Evolutionary conservation across 1,140 invertebrate genomes (phyloP).

Genomic region (Polypedilum pembai): DNA sequence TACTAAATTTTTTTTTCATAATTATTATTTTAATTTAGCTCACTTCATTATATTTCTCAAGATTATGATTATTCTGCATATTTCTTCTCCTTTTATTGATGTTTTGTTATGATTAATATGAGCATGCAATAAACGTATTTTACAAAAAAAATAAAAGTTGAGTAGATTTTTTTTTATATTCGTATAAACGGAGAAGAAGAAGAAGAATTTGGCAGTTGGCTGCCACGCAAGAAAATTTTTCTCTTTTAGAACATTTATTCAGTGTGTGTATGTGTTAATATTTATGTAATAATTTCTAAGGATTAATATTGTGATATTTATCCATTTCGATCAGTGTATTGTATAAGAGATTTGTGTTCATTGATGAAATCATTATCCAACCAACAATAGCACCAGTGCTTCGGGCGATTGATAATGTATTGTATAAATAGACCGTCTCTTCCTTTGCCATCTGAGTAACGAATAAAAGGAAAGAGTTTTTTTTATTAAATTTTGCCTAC

Average conservation of each 20-base stretch:
- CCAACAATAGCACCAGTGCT: constrained; percentile 42
- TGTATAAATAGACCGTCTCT: constrained; percentile 41
- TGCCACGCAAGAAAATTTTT: too few species aligned
- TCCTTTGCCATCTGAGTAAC: constrained; percentile 31
- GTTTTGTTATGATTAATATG: too few species aligned
- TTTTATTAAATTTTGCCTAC: background rate
- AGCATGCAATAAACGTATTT: too few species aligned
- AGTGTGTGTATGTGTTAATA: too few species aligned
- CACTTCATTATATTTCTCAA: too few species aligned
- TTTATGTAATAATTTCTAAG: background rate
- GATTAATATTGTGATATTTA: constrained; percentile 37
- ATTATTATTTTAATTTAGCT: background rate
- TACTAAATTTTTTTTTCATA: background rate
- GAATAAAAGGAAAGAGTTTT: constrained; percentile 17
- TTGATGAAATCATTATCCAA: constrained; percentile 43
- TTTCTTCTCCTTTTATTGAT: too few species aligned
- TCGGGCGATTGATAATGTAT: constrained; percentile 40
- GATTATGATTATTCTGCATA: too few species aligned
- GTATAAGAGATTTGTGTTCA: constrained; percentile 41
- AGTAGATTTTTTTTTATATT: too few species aligned
- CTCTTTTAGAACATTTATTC: too few species aligned
- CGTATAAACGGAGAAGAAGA: too few species aligned
- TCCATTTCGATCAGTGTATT: constrained; percentile 41
- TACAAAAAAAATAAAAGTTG: too few species aligned
- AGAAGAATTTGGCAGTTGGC: too few species aligned